Conservation (phyloP, 2,888 invertebrate genomes). For the Sinelater perroti region DNA sequence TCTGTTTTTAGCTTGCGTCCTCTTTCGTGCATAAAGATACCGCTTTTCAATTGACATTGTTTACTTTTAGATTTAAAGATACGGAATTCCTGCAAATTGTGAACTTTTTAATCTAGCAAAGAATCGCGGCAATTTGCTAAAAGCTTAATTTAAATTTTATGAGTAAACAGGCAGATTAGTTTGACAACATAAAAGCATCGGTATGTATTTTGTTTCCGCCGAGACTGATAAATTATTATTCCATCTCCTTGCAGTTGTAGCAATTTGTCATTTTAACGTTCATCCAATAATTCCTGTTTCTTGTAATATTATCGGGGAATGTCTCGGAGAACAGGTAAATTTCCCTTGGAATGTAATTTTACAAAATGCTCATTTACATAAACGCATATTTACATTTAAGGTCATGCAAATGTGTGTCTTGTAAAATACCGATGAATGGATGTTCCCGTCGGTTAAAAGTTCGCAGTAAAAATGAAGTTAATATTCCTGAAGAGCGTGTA, state of each 20-base stretch:
- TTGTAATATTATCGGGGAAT: neutral
- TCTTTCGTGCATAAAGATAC: too few species aligned
- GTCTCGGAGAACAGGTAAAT: neutral
- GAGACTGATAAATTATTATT: neutral
- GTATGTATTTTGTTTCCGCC: neutral
- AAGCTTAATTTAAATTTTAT: too few species aligned
- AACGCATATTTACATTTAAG: neutral
- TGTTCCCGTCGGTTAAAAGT: neutral
- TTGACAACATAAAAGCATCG: neutral
- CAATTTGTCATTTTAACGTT: neutral
- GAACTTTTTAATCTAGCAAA: too few species aligned
- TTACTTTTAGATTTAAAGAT: too few species aligned
- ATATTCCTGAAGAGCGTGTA: neutral
- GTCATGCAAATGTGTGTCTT: constrained; percentile 3
- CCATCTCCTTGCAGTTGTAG: neutral
- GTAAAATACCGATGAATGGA: constrained; percentile 5
- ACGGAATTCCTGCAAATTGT: too few species aligned
- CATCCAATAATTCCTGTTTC: neutral
- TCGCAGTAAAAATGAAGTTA: neutral
- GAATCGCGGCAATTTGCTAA: too few species aligned
- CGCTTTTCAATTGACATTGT: too few species aligned
- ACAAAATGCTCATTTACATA: constrained; percentile 1
- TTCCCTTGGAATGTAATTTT: neutral
- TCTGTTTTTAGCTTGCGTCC: too few species aligned
- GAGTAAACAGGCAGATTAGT: neutral